Evolutionary conservation across 2,113 vertebrate genomes (phyloP).

Genomic region (Phaethornis superciliosus): DNA sequence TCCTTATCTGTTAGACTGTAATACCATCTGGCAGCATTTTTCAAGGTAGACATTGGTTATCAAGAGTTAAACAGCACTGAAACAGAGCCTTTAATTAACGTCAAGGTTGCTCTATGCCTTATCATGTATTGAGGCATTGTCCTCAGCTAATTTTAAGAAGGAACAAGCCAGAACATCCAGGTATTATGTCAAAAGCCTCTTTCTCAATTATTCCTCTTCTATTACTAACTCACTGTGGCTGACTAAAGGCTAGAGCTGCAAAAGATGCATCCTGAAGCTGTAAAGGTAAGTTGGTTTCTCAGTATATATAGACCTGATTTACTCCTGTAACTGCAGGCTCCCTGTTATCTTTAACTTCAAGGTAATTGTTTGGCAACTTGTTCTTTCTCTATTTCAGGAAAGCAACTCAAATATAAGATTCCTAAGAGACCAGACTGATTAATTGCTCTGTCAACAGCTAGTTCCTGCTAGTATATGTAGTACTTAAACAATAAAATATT

Average conservation of each 20-base stretch:
- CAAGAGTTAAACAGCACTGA: slow-evolving; percentile 48
- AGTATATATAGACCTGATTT: slow-evolving; percentile 33
- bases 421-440: slow-evolving; percentile 1
- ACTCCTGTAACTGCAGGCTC: not conserved
- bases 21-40: not conserved
- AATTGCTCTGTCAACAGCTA: slow-evolving; percentile 34
- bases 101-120: slow-evolving; percentile 2
- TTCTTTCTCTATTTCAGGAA: slow-evolving; percentile 16
- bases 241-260: slow-evolving; percentile 39
- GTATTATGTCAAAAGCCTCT: slow-evolving; percentile 54
- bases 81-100: slow-evolving; percentile 14
- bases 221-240: slow-evolving; percentile 28
- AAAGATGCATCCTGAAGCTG: slow-evolving; percentile 12
- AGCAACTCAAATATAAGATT: slow-evolving; percentile 1
- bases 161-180: slow-evolving; percentile 43
- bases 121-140: slow-evolving; percentile 27
- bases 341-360: slow-evolving; percentile 30
- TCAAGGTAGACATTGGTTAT: not conserved
- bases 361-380: slow-evolving; percentile 7
- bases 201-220: slow-evolving; percentile 34
- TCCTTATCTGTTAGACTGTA: not conserved
- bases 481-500: slow-evolving; percentile 16
- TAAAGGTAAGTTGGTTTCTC: slow-evolving; percentile 34
- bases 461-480: not conserved
- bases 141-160: slow-evolving; percentile 43